phyloP scores from a whole-genome alignment of 2,888 invertebrate genomes.

The Yponomeuta sedellus region DNA sequence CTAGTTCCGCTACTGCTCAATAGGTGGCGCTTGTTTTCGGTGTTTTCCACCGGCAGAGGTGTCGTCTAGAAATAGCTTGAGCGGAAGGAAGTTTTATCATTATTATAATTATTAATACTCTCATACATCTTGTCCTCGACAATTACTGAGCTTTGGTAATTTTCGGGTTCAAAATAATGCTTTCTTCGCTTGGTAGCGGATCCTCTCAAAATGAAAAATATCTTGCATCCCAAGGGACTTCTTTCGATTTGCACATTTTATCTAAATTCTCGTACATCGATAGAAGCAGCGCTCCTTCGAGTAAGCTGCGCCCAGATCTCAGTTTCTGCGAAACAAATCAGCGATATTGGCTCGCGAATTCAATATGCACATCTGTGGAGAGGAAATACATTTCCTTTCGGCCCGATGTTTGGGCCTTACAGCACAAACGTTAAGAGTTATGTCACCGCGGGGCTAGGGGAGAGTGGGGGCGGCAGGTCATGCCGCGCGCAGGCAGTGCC shows the following conservation, averaged over 20 bases:
- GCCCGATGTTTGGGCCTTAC: slow-evolving; percentile 5
- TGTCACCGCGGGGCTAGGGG: slow-evolving; percentile 26
- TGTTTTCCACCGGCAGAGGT: neutral
- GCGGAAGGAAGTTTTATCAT: neutral
- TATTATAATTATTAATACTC: neutral
- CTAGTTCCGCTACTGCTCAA: neutral
- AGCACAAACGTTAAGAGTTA: slow-evolving; percentile 18
- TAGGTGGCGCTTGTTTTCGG: slow-evolving; percentile 5
- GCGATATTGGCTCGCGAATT: slow-evolving; percentile 1
- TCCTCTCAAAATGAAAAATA: too few species aligned
- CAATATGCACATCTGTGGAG: slow-evolving; percentile 5
- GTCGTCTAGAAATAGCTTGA: neutral
- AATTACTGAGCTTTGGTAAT: too few species aligned
- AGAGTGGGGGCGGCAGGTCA: slow-evolving; percentile 28
- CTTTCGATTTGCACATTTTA: neutral
- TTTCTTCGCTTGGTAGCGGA: too few species aligned
- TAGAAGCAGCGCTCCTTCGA: neutral
- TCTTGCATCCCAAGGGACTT: too few species aligned
- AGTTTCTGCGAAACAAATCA: neutral
- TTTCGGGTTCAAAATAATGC: too few species aligned
- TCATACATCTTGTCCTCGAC: neutral
- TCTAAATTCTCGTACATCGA: neutral
- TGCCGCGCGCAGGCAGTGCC: slow-evolving; percentile 53
- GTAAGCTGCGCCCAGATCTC: neutral
- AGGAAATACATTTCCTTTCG: slow-evolving; percentile 8